Evolutionary conservation across 2,888 invertebrate species (phyloP), one percentile per base, ranked within the genome.

Genomic region (Sipha maydis): DNA sequence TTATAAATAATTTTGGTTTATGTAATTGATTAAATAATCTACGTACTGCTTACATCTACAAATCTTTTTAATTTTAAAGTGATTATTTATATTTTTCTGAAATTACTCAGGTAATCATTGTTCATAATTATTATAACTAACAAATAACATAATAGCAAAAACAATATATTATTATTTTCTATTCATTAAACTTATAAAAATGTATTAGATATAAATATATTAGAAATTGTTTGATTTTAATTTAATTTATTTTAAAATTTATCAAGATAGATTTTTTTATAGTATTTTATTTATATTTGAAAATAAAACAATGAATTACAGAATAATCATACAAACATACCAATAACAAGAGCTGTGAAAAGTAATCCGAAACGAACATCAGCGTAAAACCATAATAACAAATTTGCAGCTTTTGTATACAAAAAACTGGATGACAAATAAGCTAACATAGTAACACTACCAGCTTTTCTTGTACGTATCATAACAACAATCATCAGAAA

Each of bases 401-500:
- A 92, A 92, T 97, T 99, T 0, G 99, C 97, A 11, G 97, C 94
- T 93, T 99, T 99, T 25, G 97, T 96, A 92, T 99, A 99, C 90
- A 98, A 95, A 92, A 98, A 99, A 80, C 98, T 97, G 0, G 98
- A 96, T 0, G 97, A 95, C 84, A 99, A 92, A 92, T 99, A 99
- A 92, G 97, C 96, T 89, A 97, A 95, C 96, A 97, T 96, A 8
- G 96, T 96, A 54, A 97, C 95, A 90, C 94, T 97, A 84, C 97
- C 97, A 75, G 96, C 95, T 93, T 98, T 99, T 91, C 98, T 94
- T 2, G 98, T 97, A 91, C 99, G 95, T 91, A 99, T 95, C 95
- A 98, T 97, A 84, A 99, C 95, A 1, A 99, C 96, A 91, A 99
- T 97, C 90, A 97, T 94, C 89, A 99, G 93, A 93, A 99, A 99